Conservation (phyloP, 2,113 vertebrate species). For the Rynchops niger region DNA sequence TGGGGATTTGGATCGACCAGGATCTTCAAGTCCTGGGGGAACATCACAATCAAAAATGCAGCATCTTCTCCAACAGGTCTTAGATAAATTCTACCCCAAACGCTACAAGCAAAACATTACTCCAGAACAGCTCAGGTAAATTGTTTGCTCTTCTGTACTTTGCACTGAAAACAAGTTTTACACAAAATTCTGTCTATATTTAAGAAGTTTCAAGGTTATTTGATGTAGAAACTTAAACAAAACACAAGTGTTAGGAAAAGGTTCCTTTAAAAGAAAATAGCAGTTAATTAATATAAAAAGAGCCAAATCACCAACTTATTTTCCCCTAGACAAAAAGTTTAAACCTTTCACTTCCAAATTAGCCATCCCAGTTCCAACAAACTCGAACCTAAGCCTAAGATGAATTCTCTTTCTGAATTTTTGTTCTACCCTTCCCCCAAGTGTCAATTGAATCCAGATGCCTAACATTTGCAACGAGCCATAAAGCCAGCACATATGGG, state of each 20-base stretch:
- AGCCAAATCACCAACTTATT: neutral
- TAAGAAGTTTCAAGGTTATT: neutral
- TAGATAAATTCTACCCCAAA: slow-evolving; percentile 89
- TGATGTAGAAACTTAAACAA: neutral
- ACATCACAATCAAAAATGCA: slow-evolving; percentile 81
- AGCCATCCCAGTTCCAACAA: neutral
- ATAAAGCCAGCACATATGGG: neutral
- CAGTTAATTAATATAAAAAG: neutral
- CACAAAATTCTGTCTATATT: neutral
- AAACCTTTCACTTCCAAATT: neutral
- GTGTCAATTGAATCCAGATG: neutral
- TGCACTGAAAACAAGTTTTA: neutral
- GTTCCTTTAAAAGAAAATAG: neutral
- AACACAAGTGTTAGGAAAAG: neutral
- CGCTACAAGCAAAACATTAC: slow-evolving; percentile 82
- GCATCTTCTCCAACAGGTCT: slow-evolving; percentile 82
- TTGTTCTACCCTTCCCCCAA: neutral
- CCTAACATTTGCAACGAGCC: neutral
- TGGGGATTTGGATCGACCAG: slow-evolving; percentile 81
- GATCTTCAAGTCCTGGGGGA: slow-evolving; percentile 66
- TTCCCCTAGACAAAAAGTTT: neutral
- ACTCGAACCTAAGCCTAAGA: neutral
- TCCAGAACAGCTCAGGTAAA: slow-evolving; percentile 83
- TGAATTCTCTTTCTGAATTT: neutral
- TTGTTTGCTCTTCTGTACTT: neutral